Base-by-base conservation (phyloP, 2,113 vertebrate species). In the Melanerpes aurifrons region DNA sequence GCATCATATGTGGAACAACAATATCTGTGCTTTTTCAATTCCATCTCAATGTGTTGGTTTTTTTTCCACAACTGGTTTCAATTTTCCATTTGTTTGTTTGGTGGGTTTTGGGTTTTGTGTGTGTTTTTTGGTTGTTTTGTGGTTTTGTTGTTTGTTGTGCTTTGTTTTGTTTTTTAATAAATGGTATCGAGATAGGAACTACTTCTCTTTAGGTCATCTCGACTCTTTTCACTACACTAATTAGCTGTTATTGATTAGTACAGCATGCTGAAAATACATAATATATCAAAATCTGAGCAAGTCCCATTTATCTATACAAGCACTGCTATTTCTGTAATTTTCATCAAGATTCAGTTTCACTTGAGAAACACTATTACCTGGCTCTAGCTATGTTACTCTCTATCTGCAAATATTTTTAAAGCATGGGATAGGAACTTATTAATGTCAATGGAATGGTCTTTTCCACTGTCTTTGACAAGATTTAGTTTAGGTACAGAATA, bases 231-330 rank as follows among this genome's bases (percentile, higher is more conserved):
- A 6, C 29, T 84, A 10, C 35, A 10, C 35, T 73, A 66, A 82
- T 95, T 94, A 92, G 31, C n/a, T 89, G 29, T 20, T 84, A 81
- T 81, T 61, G 73, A 86, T 95, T 79, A 88, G 29, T 54, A n/a
- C 10, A 63, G 29, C 77, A 43, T 22, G 9, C 40, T 87, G 81
- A 56, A 90, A 82, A 88, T 82, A 72, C 7, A 56, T 31, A 53
- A 47, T 6, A 3, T 78, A 32, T 93, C 62, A 57, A 86, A 89
- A 72, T 61, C 58, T 57, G 32, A 84, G 43, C 54, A 85, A 78
- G 37, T 57, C 67, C 89, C 31, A 57, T 86, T 86, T 86, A n/a
- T 75, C 63, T 72, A 2, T 62, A 75, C 12, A 47, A 69, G 64
- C 9, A 4, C 22, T 75, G 48, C 28, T 87, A 24, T 79, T 88